These are phyloP conservation scores for Laticauda laticaudata DNA, from an alignment of 2,113 vertebrate genomes.

Conservation along the genomic window DNA sequence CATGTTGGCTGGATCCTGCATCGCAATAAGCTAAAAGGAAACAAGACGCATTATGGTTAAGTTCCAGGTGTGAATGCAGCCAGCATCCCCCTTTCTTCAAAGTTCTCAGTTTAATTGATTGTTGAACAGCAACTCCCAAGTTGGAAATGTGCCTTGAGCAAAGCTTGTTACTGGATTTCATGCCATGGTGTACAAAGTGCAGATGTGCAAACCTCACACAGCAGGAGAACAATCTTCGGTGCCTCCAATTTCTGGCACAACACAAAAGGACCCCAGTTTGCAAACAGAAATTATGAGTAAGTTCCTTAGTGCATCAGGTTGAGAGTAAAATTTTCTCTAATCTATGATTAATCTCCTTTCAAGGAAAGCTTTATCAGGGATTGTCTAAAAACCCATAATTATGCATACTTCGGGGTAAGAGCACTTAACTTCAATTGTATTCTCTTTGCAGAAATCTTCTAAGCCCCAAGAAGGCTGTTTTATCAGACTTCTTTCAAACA, in stretches of 20 bases:
- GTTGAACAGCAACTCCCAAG: neutral
- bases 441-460: conserved; percentile 35
- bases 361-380: conserved; percentile 34
- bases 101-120: neutral
- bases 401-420: conserved; percentile 29
- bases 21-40: neutral
- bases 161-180: too few relatives aligned
- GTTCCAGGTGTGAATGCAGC: neutral
- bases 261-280: conserved; percentile 17
- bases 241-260: neutral
- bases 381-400: conserved; percentile 39
- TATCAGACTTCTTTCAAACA: conserved; percentile 38
- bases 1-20: neutral
- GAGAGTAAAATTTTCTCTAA: conserved; percentile 27
- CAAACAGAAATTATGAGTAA: conserved; percentile 21
- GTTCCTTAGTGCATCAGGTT: conserved; percentile 23
- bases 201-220: neutral
- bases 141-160: neutral
- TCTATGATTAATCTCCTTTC: conserved; percentile 28
- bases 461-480: conserved; percentile 3
- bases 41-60: neutral
- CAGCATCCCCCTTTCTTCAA: neutral
- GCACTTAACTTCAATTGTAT: conserved; percentile 7
- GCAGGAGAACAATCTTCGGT: neutral
- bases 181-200: rapidly evolving